Evolutionary conservation across 2,113 vertebrate species (phyloP), one percentile per base, ranked within the genome.

Genomic region (Malaclemys terrapin): DNA sequence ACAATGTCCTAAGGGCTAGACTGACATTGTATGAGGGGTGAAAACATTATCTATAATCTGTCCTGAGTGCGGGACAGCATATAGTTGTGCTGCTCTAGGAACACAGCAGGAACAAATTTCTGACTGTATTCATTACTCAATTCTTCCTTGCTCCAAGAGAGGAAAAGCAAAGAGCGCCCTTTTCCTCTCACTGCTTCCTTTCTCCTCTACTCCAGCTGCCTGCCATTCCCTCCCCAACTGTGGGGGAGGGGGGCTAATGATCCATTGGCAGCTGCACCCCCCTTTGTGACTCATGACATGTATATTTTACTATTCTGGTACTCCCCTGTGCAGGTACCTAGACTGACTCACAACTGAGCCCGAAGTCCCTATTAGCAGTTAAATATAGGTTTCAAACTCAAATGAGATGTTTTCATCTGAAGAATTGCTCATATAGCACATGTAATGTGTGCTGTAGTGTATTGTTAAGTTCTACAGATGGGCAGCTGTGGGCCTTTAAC

Each of bases 401-500:
- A 92, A 86, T 31, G 29, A 94, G 1, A 17, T 47, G 47, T 94
- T 85, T 80, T 50, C 42, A 88, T 20, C 12, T 69, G 88, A 93
- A 79, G 20, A 62, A 79, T 90, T 91, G 91, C 25, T 88, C 53
- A 16, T 14, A 6, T 4, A 89, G 87, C 38, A 47, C 83, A 89
- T 47, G 65, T 80, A 93, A 85, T 0, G 8, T 25, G n/a, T 42
- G 31, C 35, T 49, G 52, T 84, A 80, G 7, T 42, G 3, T 81
- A n/a, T 17, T 87, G 13, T 86, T 57, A 42, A 82, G 16, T 8
- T 85, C 45, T 83, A 49, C 1, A 65, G 86, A 93, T 57, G n/a
- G 38, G 1, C 25, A 84, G 3, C 13, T 94, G 22, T 69, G 38
- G 42, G 0, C 0, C 42, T 84, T 78, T 1, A 0, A 57, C 47